Evolutionary conservation across 2,888 invertebrate species (phyloP).

Genomic region (Patella ulyssiponensis): DNA sequence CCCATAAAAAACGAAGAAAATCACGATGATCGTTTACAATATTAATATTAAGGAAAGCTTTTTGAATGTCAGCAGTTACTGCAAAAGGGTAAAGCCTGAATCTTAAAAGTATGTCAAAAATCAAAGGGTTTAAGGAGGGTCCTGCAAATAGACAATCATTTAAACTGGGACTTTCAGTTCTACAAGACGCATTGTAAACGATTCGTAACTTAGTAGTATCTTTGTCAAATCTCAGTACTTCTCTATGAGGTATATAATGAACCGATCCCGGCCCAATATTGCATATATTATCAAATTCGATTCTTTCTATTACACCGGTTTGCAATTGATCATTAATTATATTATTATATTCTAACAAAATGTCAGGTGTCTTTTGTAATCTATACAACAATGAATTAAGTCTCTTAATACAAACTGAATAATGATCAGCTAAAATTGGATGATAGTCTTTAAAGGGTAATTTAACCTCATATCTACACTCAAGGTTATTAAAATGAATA

Average conservation of each 20-base stretch:
- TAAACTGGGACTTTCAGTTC: not conserved
- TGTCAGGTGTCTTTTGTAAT: not conserved
- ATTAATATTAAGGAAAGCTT: not conserved
- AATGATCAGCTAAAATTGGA: not conserved
- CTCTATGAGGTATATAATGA: not conserved
- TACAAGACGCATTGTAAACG: not conserved
- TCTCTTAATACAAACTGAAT: not conserved
- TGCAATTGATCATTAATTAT: not conserved
- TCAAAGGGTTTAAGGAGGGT: slow-evolving; percentile 7
- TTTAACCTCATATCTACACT: not conserved
- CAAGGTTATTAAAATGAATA: not conserved
- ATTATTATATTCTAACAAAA: slow-evolving; percentile 5
- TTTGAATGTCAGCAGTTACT: slow-evolving; percentile 3
- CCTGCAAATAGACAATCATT: not conserved
- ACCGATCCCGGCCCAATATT: not conserved
- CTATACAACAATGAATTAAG: not conserved
- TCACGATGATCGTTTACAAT: not conserved
- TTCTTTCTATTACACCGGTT: not conserved
- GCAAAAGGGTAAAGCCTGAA: not conserved
- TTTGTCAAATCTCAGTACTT: not conserved
- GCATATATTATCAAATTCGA: not conserved
- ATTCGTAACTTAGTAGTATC: not conserved
- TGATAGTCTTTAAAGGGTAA: not conserved
- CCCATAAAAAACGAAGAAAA: not conserved
- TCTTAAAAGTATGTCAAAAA: not conserved